Conservation (phyloP, 2,888 invertebrate species). For the Lucinisca nassula region DNA sequence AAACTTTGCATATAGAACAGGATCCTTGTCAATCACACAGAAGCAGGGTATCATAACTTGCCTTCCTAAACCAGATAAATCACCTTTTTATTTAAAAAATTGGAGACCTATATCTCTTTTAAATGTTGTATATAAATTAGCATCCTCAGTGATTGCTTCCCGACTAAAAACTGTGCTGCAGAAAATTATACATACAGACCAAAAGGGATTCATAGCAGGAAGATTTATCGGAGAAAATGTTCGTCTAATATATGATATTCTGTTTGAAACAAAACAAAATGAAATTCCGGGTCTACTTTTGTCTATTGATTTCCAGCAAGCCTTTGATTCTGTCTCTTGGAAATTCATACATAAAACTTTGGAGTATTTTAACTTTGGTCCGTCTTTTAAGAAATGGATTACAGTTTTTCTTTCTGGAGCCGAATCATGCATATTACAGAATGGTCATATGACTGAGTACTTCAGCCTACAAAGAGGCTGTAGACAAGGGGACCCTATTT, state of each 20-base stretch:
- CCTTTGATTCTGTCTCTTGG: constrained; percentile 48
- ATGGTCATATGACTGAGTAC: constrained; percentile 26
- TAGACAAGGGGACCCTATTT: constrained; percentile 40
- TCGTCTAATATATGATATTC: constrained; percentile 44
- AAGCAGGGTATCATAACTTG: constrained; percentile 59
- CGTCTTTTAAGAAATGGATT: constrained; percentile 27
- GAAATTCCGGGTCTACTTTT: constrained; percentile 35
- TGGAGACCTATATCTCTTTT: constrained; percentile 46
- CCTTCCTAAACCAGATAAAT: constrained; percentile 50
- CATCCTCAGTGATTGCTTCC: constrained; percentile 39
- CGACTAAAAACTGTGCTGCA: constrained; percentile 25
- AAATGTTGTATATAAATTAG: constrained; percentile 46
- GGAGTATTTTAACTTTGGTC: constrained; percentile 42
- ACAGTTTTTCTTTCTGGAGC: constrained; percentile 35
- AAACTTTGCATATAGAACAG: constrained; percentile 23
- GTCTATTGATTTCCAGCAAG: constrained; percentile 50
- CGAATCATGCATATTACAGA: constrained; percentile 18
- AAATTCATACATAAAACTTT: constrained; percentile 31
- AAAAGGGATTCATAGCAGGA: constrained; percentile 44
- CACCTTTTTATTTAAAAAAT: constrained; percentile 34
- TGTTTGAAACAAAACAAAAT: constrained; percentile 31
- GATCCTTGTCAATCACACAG: constrained; percentile 30
- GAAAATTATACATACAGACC: constrained; percentile 25
- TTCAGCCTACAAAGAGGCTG: constrained; percentile 44
- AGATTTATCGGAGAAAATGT: constrained; percentile 44